These are phyloP conservation scores for Otis tarda DNA, from an alignment of 2,113 vertebrate species.

Conservation along the genomic window DNA sequence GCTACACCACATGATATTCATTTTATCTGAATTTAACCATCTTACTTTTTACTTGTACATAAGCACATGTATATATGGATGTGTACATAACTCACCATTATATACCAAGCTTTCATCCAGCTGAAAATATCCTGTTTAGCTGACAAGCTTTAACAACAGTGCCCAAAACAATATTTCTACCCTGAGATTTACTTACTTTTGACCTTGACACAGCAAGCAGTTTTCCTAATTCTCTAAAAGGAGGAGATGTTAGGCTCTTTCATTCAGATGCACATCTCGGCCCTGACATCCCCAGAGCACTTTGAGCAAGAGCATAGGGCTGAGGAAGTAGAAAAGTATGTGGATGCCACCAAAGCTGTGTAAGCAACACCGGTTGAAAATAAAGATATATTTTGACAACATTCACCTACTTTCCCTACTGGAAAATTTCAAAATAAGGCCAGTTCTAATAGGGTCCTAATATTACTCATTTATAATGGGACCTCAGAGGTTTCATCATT, in stretches of 20 bases:
- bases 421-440: neutral
- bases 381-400: neutral
- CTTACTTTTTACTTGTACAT: neutral
- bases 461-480: fast-evolving
- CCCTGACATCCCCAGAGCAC: neutral
- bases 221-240: neutral
- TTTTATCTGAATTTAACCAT: constrained; percentile 7
- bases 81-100: neutral
- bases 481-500: neutral
- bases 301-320: neutral
- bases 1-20: neutral
- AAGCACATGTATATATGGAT: neutral
- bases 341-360: neutral
- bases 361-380: neutral
- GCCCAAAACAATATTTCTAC: neutral
- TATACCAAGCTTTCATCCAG: neutral
- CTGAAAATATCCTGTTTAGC: neutral
- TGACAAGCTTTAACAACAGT: neutral
- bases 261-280: fast-evolving
- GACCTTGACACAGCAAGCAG: neutral
- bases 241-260: neutral
- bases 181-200: neutral
- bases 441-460: neutral
- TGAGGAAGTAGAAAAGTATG: neutral
- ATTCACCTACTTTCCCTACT: fast-evolving